A percentile compares a stretch with the other conserved stretches of the same genome.
phyloP scores from a whole-genome alignment of 2,797 vertebrate genomes.

The Momotus momota region DNA sequence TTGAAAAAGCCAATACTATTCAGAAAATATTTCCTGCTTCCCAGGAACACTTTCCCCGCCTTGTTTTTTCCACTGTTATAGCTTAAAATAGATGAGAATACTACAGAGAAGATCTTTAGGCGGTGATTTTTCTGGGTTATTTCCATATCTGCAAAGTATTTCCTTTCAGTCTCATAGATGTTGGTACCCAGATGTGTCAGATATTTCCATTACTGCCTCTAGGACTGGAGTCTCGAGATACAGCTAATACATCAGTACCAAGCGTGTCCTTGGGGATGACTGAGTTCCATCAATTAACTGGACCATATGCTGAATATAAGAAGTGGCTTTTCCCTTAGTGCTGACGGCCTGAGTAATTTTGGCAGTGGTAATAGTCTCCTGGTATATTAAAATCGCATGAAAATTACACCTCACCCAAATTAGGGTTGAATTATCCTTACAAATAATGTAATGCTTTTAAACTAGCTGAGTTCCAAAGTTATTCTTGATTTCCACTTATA shows the following conservation, averaged over 20 bases:
- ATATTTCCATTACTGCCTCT: not conserved
- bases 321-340: not conserved
- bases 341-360: not conserved
- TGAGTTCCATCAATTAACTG: not conserved
- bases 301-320: not conserved
- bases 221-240: not conserved
- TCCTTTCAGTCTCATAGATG: not conserved
- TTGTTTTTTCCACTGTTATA: not conserved
- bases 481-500: not conserved
- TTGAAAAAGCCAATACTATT: not conserved
- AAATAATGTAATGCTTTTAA: not conserved
- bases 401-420: not conserved
- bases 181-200: not conserved
- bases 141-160: not conserved
- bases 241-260: not conserved
- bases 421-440: not conserved
- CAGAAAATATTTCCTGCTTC: not conserved
- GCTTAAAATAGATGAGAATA: not conserved
- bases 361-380: not conserved
- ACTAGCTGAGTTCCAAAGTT: not conserved
- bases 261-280: not conserved
- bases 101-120: not conserved
- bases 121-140: not conserved
- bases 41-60: not conserved
- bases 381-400: not conserved